phyloP scores from a whole-genome alignment of 2,797 vertebrate genomes.

The Lagorchestes hirsutus region DNA sequence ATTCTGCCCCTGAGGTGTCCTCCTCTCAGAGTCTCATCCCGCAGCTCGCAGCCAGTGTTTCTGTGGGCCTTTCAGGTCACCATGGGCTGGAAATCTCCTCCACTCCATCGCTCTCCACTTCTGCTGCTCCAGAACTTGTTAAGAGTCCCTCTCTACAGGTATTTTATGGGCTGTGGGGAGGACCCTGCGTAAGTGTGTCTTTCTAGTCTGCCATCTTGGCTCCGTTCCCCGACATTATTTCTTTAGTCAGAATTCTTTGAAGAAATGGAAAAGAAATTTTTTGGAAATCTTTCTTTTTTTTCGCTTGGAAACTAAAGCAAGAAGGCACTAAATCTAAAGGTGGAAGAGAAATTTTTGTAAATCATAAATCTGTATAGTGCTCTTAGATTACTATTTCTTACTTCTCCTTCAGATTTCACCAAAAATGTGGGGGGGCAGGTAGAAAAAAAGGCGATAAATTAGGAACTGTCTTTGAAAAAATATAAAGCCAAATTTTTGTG shows the following conservation, averaged over 20 bases:
- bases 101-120: too few species aligned
- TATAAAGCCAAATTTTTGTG: not conserved
- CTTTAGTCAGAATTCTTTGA: not conserved
- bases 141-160: too few species aligned
- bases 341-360: not conserved
- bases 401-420: not conserved
- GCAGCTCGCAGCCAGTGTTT: too few species aligned
- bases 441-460: not conserved
- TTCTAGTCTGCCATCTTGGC: too few species aligned
- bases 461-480: not conserved
- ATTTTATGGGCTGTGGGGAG: too few species aligned
- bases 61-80: too few species aligned
- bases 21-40: too few species aligned
- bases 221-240: not conserved
- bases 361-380: not conserved
- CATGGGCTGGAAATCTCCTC: too few species aligned
- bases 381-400: not conserved
- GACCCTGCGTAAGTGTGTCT: too few species aligned
- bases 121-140: too few species aligned
- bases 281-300: not conserved
- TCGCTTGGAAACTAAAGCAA: not conserved
- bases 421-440: not conserved
- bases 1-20: too few species aligned
- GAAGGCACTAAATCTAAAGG: not conserved
- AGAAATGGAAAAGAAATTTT: not conserved